Percentiles rank a stretch among this genome's conserved stretches.
Conservation (phyloP, 2,888 invertebrate species). For the Elmis aenea region DNA sequence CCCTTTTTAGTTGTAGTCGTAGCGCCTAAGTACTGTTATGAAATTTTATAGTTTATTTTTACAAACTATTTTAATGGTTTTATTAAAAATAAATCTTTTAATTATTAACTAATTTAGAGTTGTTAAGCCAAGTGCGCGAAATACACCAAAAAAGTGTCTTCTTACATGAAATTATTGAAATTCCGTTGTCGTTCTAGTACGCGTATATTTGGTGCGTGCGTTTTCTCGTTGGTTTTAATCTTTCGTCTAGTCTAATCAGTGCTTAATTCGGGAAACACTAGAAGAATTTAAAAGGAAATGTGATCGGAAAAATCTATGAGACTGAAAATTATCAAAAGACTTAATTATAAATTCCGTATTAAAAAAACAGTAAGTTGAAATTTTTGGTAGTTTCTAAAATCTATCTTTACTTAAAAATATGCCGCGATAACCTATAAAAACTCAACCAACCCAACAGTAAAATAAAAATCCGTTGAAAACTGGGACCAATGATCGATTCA, state of each 20-base stretch:
- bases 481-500: conserved; percentile 47
- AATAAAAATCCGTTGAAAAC: conserved; percentile 34
- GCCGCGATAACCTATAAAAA: conserved; percentile 25
- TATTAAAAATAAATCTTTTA: conserved; percentile 15
- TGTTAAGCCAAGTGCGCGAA: conserved; percentile 28
- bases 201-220: conserved; percentile 27
- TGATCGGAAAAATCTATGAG: conserved; percentile 44
- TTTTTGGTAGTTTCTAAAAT: too few relatives aligned
- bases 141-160: conserved; percentile 46
- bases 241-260: conserved; percentile 22
- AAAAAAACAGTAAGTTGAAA: conserved; percentile 9
- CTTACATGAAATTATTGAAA: conserved; percentile 20
- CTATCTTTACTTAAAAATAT: too few relatives aligned
- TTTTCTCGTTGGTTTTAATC: conserved; percentile 22
- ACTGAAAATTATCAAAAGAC: conserved; percentile 34
- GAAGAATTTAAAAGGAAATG: conserved; percentile 29
- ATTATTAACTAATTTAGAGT: conserved; percentile 10
- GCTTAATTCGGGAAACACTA: conserved; percentile 24
- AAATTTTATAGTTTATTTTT: conserved; percentile 21
- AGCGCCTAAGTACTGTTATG: conserved; percentile 19
- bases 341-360: conserved; percentile 6
- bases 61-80: conserved; percentile 12
- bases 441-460: conserved; percentile 24
- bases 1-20: conserved; percentile 17
- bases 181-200: conserved; percentile 28